Percentiles rank a stretch among this genome's conserved stretches.
These are phyloP conservation scores for Pomatorhinus ruficollis DNA, from an alignment of 2,113 vertebrate species.

Conservation along the genomic window DNA sequence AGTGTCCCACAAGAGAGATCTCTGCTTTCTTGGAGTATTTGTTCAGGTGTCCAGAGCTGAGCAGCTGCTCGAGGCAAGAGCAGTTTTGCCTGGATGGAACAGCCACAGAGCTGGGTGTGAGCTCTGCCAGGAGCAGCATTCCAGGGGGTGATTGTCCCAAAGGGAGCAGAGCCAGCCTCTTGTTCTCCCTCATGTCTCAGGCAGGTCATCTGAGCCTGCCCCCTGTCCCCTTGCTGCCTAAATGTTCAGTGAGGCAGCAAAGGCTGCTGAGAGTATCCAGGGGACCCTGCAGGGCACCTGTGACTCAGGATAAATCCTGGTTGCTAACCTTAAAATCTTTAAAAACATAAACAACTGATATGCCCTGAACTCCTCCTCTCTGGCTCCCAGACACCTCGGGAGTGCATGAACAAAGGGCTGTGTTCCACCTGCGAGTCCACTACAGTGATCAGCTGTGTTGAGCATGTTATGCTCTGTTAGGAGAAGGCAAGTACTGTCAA, in stretches of 20 bases:
- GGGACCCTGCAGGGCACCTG: not conserved
- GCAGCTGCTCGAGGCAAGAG: not conserved
- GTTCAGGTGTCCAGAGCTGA: not conserved
- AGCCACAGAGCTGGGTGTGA: not conserved
- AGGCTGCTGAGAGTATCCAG: not conserved
- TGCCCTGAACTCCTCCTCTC: not conserved
- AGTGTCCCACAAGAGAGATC: accelerated
- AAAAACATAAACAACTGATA: not conserved
- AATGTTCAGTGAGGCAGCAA: not conserved
- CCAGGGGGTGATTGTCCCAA: not conserved
- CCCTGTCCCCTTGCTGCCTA: not conserved
- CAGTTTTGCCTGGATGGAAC: not conserved
- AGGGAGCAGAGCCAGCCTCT: not conserved
- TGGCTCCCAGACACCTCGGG: not conserved
- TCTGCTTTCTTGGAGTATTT: not conserved
- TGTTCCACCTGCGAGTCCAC: not conserved
- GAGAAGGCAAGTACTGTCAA: not conserved
- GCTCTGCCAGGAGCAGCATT: not conserved
- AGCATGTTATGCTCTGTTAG: accelerated
- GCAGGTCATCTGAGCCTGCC: not conserved
- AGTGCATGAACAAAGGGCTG: not conserved
- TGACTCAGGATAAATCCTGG: not conserved
- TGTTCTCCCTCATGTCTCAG: not conserved
- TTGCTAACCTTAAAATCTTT: not conserved
- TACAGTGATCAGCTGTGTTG: not conserved